phyloP scores from a whole-genome alignment of 2,113 vertebrate genomes.

The Urocitellus parryii region DNA sequence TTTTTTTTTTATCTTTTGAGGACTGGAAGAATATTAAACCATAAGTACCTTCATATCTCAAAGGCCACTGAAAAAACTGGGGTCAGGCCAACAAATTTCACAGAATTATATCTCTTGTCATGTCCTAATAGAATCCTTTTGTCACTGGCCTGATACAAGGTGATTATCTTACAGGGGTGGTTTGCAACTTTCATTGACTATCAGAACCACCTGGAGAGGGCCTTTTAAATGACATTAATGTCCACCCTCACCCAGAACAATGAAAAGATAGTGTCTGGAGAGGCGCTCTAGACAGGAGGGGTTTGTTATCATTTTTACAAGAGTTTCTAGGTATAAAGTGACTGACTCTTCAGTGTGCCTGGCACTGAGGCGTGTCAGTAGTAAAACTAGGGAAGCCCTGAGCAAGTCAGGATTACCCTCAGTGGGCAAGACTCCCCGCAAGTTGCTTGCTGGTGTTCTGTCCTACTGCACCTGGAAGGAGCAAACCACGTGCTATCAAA shows the following conservation, averaged over 20 bases:
- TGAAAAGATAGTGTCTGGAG: neutral
- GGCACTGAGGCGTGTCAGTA: neutral
- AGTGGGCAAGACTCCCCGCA: neutral
- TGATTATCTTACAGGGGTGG: neutral
- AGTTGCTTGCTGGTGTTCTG: neutral
- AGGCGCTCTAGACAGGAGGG: neutral
- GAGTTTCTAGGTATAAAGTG: neutral
- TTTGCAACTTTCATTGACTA: neutral
- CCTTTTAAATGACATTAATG: neutral
- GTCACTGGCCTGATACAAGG: neutral
- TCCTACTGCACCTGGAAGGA: neutral
- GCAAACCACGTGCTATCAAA: neutral
- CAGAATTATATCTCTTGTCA: neutral
- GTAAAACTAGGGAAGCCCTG: neutral
- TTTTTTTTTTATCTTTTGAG: neutral
- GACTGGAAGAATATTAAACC: neutral
- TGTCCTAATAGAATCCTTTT: neutral
- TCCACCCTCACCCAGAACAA: neutral
- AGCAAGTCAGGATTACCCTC: neutral
- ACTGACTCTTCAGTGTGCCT: neutral
- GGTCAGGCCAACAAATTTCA: neutral
- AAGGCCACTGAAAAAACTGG: neutral
- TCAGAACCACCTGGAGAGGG: neutral
- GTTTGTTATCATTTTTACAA: neutral
- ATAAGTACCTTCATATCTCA: neutral